Evolutionary conservation across 2,113 vertebrate genomes (phyloP).

Genomic region (Desmodus rotundus): DNA sequence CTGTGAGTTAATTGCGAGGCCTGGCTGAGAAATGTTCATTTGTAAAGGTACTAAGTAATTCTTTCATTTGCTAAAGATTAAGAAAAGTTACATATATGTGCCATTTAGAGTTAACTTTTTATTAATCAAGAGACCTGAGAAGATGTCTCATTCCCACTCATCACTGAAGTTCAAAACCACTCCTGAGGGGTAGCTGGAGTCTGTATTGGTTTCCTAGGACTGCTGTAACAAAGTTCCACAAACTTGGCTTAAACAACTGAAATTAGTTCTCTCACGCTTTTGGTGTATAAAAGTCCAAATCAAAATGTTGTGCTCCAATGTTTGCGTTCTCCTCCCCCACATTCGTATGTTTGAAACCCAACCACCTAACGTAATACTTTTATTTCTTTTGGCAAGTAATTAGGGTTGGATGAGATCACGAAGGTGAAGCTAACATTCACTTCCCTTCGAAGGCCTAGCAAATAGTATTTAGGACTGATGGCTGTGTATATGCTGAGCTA

Average conservation of each 20-base stretch:
- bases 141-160: neutral
- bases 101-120: neutral
- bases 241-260: neutral
- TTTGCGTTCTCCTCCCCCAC: neutral
- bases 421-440: neutral
- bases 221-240: neutral
- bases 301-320: neutral
- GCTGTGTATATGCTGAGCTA: too few species aligned
- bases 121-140: neutral
- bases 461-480: neutral
- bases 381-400: neutral
- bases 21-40: neutral
- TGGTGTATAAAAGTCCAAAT: neutral
- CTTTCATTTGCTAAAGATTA: neutral
- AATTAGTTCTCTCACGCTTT: neutral
- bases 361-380: neutral
- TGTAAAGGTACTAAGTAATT: neutral
- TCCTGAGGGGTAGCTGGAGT: neutral
- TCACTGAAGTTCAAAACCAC: neutral
- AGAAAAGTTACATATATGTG: neutral
- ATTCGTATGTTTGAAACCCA: neutral
- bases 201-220: neutral
- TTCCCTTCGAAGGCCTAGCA: too few species aligned
- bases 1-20: neutral
- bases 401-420: neutral